Base-by-base conservation (phyloP, 2,797 vertebrate species). In the Lepilemur septentrionalis region DNA sequence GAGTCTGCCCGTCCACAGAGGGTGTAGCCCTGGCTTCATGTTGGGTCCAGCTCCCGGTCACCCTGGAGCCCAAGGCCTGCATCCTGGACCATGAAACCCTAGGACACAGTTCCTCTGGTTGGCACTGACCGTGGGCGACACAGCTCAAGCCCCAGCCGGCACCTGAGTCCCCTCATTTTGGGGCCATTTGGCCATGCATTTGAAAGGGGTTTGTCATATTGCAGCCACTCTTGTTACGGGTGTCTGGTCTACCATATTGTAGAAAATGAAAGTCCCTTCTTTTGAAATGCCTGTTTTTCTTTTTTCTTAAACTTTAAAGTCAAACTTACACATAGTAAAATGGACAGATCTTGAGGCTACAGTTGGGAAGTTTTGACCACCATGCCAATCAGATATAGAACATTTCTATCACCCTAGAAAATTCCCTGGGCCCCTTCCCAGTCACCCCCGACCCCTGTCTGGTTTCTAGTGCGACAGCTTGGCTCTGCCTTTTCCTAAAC, bases 251-350 rank as follows among this genome's bases (percentile, higher is more conserved):
- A 13, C 46, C 17, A 8, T 75, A 8, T 23, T 7, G 28, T 28
- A 48, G 72, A 48, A 46, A 84, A 65, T 50, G 84, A 25, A 96
- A 79, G 10, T 55, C 41, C 70, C 75, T 93, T 75, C 69, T 83
- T 72, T 23, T 83, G 46, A 22, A 46, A 5, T 23, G 38, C 48
- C 38, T 15, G 6, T 38, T 59, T 81, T 63, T 23, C 35, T 52
- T 63, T 61, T 85, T 28, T 35, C 38, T 23, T 32, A 9, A 57
- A 87, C 41, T 92, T 93, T 46, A 67, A 87, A 89, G 46, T 76
- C 67, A 59, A 25, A 57, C 38, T 80, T 41, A 38, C 15, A 8
- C 30, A 2, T 3, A 1, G 38, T 55, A 32, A 94, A 50, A 41
- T 7, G 35, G 35, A 55, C 20, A 63, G 11, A 25, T n/a, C n/a